Percentiles rank a stretch among this genome's conserved stretches.
Conservation (phyloP, 2,888 invertebrate genomes). For the Netelia melanura region DNA sequence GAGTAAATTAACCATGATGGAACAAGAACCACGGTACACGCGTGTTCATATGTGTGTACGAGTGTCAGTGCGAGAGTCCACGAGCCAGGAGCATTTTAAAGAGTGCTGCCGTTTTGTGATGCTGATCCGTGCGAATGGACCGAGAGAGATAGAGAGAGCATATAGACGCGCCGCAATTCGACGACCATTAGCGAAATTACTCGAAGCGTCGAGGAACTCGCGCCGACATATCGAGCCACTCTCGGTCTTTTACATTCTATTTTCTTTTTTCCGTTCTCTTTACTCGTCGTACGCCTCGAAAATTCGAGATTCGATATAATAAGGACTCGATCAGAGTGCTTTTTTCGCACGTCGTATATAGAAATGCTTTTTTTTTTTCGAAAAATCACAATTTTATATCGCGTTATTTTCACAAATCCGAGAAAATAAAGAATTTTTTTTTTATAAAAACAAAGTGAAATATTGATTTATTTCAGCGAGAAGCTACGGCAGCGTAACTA, state of each 20-base stretch:
- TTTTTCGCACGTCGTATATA: not conserved
- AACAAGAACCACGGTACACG: slow-evolving; percentile 30
- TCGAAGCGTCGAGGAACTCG: slow-evolving; percentile 70
- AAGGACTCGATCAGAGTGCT: not conserved
- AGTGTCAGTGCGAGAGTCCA: slow-evolving; percentile 19
- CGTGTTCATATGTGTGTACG: not conserved
- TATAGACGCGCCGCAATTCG: slow-evolving; percentile 74
- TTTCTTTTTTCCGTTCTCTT: slow-evolving; percentile 31
- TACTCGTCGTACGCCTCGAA: not conserved
- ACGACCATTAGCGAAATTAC: slow-evolving; percentile 84
- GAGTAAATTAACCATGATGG: slow-evolving; percentile 77
- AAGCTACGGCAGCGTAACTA: too few relatives aligned
- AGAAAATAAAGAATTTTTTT: not conserved
- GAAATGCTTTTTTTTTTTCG: not conserved
- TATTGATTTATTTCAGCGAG: too few relatives aligned
- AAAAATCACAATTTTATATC: not conserved
- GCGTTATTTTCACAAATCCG: not conserved
- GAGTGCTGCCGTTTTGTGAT: slow-evolving; percentile 54
- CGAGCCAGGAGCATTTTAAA: slow-evolving; percentile 48
- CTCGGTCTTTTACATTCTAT: slow-evolving; percentile 57
- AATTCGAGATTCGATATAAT: slow-evolving; percentile 12
- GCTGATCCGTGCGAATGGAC: slow-evolving; percentile 26
- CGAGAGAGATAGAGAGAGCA: slow-evolving; percentile 45
- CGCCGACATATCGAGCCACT: slow-evolving; percentile 55
- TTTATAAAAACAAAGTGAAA: too few relatives aligned